phyloP scores from a whole-genome alignment of 1,140 invertebrate genomes.

The Mactra quadrangularis region DNA sequence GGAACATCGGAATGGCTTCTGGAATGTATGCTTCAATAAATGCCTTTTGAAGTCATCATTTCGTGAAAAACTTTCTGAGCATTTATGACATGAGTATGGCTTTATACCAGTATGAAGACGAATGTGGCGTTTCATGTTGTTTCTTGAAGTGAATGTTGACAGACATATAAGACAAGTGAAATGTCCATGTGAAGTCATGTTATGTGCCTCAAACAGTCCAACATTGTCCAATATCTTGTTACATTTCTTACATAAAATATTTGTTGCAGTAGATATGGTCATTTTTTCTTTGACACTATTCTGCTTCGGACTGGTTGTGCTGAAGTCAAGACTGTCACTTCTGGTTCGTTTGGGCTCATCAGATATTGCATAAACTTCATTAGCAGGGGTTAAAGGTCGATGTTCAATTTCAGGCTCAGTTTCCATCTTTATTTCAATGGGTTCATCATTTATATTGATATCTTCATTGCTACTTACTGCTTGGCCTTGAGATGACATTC shows the following conservation, averaged over 20 bases:
- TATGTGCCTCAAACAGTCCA: conserved; percentile 70
- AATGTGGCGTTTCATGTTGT: conserved; percentile 94
- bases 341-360: too few species aligned
- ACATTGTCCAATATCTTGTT: conserved; percentile 60
- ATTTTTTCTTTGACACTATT: conserved; percentile 6
- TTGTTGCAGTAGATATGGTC: conserved; percentile 41
- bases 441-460: too few species aligned
- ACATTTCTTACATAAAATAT: conserved; percentile 73
- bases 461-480: too few species aligned
- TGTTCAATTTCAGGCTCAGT: too few species aligned
- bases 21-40: conserved; percentile 85
- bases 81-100: conserved; percentile 84
- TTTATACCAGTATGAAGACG: conserved; percentile 78
- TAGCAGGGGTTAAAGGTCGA: too few species aligned
- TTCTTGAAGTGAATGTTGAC: conserved; percentile 75
- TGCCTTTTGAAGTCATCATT: conserved; percentile 87
- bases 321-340: too few species aligned
- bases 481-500: too few species aligned
- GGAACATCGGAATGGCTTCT: conserved; percentile 74
- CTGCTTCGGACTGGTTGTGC: too few species aligned
- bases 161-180: conserved; percentile 75
- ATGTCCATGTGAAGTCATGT: conserved; percentile 67
- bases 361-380: too few species aligned
- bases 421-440: too few species aligned
- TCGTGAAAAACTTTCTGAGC: conserved; percentile 90